phyloP scores from a whole-genome alignment of 2,888 invertebrate genomes.

The Empis livida region DNA sequence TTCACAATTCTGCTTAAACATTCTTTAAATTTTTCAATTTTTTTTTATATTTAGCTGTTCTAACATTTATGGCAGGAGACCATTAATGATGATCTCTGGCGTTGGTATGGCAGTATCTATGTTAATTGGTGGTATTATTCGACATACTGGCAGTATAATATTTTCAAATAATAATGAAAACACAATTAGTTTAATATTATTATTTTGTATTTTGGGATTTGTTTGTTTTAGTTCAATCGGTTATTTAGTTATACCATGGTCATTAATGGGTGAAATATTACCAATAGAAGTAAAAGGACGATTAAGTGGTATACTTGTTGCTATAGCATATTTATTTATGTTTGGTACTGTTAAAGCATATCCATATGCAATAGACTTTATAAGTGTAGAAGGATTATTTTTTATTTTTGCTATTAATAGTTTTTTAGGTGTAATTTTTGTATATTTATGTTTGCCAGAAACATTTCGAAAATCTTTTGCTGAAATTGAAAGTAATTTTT shows the following conservation, averaged over 20 bases:
- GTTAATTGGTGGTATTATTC: constrained; percentile 8
- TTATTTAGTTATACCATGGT: constrained; percentile 45
- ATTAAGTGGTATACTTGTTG: constrained; percentile 39
- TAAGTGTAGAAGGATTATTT: constrained; percentile 37
- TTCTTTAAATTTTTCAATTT: no score
- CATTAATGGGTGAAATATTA: constrained; percentile 34
- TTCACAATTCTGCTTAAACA: no score
- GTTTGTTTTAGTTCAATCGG: constrained; percentile 42
- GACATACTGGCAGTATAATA: constrained; percentile 11
- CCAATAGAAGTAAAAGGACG: constrained; percentile 34
- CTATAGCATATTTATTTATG: constrained; percentile 42
- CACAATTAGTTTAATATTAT: constrained; percentile 13
- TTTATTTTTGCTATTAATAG: constrained; percentile 37
- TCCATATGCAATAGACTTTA: constrained; percentile 34
- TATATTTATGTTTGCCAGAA: constrained; percentile 42
- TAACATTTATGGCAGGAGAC: constrained; percentile 37
- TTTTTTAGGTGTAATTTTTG: constrained; percentile 34
- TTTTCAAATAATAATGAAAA: constrained; percentile 4
- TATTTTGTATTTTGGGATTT: constrained; percentile 39
- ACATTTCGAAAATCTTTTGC: constrained; percentile 42
- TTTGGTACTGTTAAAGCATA: constrained; percentile 41
- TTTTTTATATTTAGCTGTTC: constrained; percentile 25
- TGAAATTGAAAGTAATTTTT: constrained; percentile 41
- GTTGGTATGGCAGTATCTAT: constrained; percentile 40
- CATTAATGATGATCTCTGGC: constrained; percentile 39